Base-by-base conservation (phyloP, 2,888 invertebrate genomes). In the Tetanocera ferruginea region DNA sequence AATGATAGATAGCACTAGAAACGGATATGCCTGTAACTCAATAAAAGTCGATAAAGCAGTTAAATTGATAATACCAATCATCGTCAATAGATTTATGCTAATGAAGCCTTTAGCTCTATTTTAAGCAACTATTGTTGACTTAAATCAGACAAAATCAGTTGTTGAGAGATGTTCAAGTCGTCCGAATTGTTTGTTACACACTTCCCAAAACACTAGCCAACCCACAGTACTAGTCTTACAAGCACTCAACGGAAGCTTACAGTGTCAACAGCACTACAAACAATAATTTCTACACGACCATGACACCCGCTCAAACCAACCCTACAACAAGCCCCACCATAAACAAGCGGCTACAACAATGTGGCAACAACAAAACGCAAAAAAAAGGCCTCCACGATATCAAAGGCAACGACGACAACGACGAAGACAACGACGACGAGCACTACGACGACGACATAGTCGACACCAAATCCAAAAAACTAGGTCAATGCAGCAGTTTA, bases 401-500 rank as follows among this genome's bases (percentile, higher is more conserved):
- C 60, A 28, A 28, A 43, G 14, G 43, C 43, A 43, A 43, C 31
- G 60, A 55, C 6, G 52, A 57, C 57, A 23, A 4, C 23, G 57
- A 57, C 57, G 57, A 23, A n/a, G n/a, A n/a, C n/a, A n/a, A n/a
- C n/a, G n/a, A n/a, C n/a, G n/a, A n/a, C 57, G 57, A 57, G 23
- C 49, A 62, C 23, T 23, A 11, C 66, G 43, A 49, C 25, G 25
- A 60, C 60, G 60, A 23, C 23, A 23, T 6, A 34, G 71, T 34
- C 55, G 11, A 52, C 55, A 28, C 55, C 76, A 37, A 76, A 52
- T 43, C 78, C 79, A 51, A 74, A 43, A 80, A 84, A 83, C 80
- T 85, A 81, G 87, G 87, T 86, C 86, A 88, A 85, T 87, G 87
- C 87, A 85, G 87, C 80, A 84, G 83, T 85, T 84, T 84, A 85